Percentiles rank a stretch among this genome's conserved stretches.
These are phyloP conservation scores for Acrossocheilus fasciatus DNA, from an alignment of 2,797 vertebrate genomes.

Conservation along the genomic window DNA sequence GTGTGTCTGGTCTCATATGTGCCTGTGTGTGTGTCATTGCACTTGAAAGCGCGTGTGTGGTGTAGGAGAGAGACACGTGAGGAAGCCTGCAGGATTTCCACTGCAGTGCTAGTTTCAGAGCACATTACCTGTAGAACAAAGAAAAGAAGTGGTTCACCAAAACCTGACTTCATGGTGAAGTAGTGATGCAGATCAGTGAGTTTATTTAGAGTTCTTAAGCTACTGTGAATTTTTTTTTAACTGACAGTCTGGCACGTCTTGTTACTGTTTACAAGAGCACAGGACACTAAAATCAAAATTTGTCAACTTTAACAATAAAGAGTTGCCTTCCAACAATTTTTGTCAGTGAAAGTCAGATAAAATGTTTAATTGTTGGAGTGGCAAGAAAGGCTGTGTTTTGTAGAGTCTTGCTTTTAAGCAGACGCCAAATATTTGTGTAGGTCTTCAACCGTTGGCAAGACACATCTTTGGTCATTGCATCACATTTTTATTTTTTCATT, in stretches of 20 bases:
- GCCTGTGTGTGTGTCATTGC: conserved; percentile 27
- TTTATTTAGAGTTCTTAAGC: background rate
- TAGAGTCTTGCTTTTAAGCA: background rate
- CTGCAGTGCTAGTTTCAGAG: background rate
- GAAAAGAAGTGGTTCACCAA: background rate
- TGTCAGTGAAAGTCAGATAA: background rate
- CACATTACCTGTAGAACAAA: background rate
- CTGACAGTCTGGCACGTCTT: background rate
- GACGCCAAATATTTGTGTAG: background rate
- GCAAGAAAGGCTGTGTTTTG: background rate
- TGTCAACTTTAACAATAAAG: background rate
- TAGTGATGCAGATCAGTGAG: background rate
- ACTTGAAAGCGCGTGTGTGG: conserved; percentile 9
- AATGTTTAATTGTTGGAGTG: background rate
- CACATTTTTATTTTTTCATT: background rate
- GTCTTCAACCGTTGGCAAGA: background rate
- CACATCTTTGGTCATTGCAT: background rate
- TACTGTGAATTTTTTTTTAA: background rate
- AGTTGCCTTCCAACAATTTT: background rate
- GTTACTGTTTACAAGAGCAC: background rate
- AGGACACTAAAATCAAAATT: background rate
- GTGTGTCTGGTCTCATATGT: conserved; percentile 48
- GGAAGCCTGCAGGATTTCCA: conserved; percentile 24
- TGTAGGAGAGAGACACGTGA: conserved; percentile 3
- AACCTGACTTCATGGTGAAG: background rate